phyloP scores from a whole-genome alignment of 2,113 vertebrate species.

The Paralichthys olivaceus region DNA sequence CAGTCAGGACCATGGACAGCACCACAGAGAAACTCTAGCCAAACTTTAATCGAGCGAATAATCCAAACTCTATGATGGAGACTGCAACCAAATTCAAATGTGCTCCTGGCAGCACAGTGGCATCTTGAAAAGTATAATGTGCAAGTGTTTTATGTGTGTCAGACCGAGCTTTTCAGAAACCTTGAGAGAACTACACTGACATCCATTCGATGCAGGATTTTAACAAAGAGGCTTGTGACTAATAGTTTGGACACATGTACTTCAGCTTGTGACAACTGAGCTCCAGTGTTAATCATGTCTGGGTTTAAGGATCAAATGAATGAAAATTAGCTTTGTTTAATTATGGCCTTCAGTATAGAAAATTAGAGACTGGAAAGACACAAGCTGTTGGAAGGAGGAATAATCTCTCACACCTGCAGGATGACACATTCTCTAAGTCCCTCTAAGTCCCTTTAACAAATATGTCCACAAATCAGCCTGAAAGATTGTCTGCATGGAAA shows the following conservation, averaged over 20 bases:
- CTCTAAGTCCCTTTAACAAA: constrained; percentile 48
- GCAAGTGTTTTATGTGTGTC: constrained; percentile 27
- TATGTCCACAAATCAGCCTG: constrained; percentile 32
- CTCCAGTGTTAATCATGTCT: constrained; percentile 62
- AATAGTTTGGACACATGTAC: constrained; percentile 57
- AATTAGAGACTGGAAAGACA: constrained; percentile 26
- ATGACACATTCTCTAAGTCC: constrained; percentile 51
- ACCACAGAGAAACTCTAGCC: constrained; percentile 11
- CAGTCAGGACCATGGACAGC: constrained; percentile 48
- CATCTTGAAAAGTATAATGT: constrained; percentile 21
- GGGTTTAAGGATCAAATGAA: constrained; percentile 72
- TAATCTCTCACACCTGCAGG: constrained; percentile 70
- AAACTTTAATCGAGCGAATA: constrained; percentile 4
- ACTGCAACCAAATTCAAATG: constrained; percentile 37
- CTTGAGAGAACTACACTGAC: constrained; percentile 26
- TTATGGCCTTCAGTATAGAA: constrained; percentile 54
- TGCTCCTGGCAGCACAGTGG: constrained; percentile 18
- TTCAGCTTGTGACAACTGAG: constrained; percentile 46
- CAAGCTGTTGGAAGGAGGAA: constrained; percentile 59
- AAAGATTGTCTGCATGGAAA: constrained; percentile 7
- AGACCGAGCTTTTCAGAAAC: constrained; percentile 32
- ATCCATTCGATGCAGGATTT: constrained; percentile 38
- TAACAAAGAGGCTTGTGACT: constrained; percentile 47
- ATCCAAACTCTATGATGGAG: constrained; percentile 20
- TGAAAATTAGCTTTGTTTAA: constrained; percentile 74